Percentiles rank a stretch among this genome's conserved stretches.
These are phyloP conservation scores for Sanderia malayensis DNA, from an alignment of 30 jellyfish, hydroid and myxozoan genomes.

Conservation along the genomic window DNA sequence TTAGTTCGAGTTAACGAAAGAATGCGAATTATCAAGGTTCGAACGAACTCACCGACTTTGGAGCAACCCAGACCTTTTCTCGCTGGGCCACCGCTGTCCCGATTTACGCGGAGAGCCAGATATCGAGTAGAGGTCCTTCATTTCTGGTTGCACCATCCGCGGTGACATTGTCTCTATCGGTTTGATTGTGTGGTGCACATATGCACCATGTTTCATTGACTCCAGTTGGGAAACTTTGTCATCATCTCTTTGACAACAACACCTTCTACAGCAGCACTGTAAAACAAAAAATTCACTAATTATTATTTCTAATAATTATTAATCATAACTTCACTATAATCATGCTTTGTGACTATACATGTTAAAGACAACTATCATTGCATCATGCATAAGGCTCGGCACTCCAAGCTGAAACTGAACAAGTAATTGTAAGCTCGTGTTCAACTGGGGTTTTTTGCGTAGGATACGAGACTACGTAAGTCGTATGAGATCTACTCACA, in stretches of 20 bases:
- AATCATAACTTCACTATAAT: no score
- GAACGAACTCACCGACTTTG: constrained; percentile 59
- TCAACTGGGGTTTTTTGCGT: no score
- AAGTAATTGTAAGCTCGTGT: no score
- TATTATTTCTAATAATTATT: no score
- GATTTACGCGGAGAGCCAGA: constrained; percentile 77
- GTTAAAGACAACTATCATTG: not conserved
- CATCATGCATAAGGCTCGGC: not conserved
- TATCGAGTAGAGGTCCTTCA: constrained; percentile 46
- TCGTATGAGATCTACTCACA: no score
- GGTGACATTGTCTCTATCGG: constrained; percentile 73
- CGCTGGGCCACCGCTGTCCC: constrained; percentile 67
- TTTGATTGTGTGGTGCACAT: constrained; percentile 49
- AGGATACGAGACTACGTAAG: no score
- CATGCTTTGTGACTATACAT: no score
- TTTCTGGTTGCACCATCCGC: constrained; percentile 63
- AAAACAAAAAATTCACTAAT: constrained; percentile 15
- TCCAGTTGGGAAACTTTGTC: constrained; percentile 14
- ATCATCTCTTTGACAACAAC: constrained; percentile 17
- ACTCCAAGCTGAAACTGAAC: no score
- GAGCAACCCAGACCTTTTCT: constrained; percentile 55
- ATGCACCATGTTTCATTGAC: constrained; percentile 38
- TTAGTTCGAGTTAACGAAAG: no score
- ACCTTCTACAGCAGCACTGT: constrained; percentile 48
- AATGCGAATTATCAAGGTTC: no score